Percentiles rank a stretch among this genome's conserved stretches.
Conservation (phyloP, 2,113 vertebrate species). For the Aptenodytes forsteri region DNA sequence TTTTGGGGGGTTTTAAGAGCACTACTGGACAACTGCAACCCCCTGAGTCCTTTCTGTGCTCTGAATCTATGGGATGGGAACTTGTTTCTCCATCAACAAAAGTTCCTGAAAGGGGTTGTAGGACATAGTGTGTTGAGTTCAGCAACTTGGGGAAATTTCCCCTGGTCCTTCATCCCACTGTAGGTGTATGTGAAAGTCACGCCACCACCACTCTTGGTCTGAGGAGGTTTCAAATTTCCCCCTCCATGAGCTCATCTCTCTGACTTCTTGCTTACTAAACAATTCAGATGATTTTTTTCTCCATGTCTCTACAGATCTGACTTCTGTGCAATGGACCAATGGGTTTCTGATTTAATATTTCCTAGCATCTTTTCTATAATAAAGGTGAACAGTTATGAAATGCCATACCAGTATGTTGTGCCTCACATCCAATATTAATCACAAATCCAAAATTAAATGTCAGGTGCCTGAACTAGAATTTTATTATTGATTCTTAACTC, state of each 20-base stretch:
- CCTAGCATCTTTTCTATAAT: neutral
- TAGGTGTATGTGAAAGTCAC: neutral
- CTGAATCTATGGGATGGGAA: neutral
- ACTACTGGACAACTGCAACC: neutral
- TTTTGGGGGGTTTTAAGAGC: neutral
- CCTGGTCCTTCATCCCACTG: neutral
- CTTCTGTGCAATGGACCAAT: neutral
- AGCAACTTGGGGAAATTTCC: neutral
- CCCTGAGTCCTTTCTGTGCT: neutral
- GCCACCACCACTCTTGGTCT: neutral
- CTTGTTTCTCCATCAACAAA: neutral
- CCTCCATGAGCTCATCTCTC: neutral
- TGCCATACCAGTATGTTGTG: neutral
- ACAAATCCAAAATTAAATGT: neutral
- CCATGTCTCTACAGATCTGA: neutral
- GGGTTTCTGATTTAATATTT: neutral
- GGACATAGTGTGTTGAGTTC: neutral
- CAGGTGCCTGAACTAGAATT: neutral
- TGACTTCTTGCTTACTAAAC: neutral
- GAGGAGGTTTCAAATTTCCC: neutral
- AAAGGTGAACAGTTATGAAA: neutral
- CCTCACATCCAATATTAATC: neutral
- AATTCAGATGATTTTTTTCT: neutral
- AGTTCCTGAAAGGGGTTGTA: rapidly evolving
- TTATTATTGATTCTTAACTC: neutral